A percentile compares a stretch with the other conserved stretches of the same genome.
Conservation (phyloP, 37 sponge, comb jelly and placozoan genomes). For the Agelas oroides region DNA sequence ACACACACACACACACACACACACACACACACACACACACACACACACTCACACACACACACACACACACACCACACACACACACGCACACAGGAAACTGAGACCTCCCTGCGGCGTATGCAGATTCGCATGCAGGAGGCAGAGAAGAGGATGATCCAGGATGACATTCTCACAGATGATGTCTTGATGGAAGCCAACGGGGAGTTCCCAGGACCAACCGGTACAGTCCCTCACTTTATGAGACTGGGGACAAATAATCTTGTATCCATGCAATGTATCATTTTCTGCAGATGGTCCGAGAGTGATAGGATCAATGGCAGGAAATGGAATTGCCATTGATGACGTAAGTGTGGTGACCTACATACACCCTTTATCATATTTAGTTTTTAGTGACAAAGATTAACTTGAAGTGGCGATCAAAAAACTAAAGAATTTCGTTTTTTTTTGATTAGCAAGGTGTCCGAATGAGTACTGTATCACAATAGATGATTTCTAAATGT, state of each 20-base stretch:
- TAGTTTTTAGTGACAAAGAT: too few species aligned
- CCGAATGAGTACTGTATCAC: too few species aligned
- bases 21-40: too few species aligned
- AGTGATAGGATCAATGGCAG: constrained; percentile 72
- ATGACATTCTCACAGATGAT: constrained; percentile 55
- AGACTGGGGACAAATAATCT: neutral
- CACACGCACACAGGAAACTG: constrained; percentile 51
- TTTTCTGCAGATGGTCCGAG: constrained; percentile 11
- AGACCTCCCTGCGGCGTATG: constrained; percentile 73
- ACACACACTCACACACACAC: too few species aligned
- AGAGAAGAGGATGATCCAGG: constrained; percentile 81
- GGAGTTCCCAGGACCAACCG: constrained; percentile 10
- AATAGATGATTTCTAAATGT: too few species aligned
- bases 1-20: too few species aligned
- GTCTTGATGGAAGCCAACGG: constrained; percentile 21
- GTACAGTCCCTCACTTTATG: neutral
- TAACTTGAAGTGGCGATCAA: too few species aligned
- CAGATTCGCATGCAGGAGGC: constrained; percentile 87
- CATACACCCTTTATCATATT: too few species aligned
- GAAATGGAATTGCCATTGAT: constrained; percentile 35
- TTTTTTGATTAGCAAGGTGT: too few species aligned
- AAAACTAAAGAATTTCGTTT: too few species aligned
- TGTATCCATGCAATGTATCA: neutral
- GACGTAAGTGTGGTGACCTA: constrained; percentile 26
- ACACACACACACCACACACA: too few species aligned